phyloP scores from a whole-genome alignment of 2,797 vertebrate species.

The Myotis vivesi region DNA sequence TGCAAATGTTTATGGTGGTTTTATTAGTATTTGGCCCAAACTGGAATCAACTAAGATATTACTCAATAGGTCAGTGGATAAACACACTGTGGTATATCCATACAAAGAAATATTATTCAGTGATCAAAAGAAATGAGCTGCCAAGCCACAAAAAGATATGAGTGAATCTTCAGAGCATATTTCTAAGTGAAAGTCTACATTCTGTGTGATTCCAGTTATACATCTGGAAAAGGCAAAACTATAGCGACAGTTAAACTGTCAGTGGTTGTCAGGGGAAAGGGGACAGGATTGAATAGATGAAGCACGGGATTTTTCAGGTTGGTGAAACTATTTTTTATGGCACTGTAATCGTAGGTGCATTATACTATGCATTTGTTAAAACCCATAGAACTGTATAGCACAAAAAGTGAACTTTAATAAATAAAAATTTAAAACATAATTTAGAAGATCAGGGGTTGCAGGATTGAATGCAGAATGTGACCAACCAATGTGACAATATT shows the following conservation, averaged over 20 bases:
- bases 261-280: background rate
- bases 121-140: background rate
- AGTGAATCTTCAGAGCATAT: background rate
- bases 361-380: background rate
- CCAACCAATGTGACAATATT: background rate
- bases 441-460: background rate
- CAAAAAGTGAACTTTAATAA: background rate
- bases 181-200: background rate
- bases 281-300: background rate
- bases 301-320: background rate
- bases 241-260: background rate
- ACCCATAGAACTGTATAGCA: background rate
- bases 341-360: background rate
- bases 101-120: background rate
- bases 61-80: background rate
- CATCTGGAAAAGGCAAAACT: background rate
- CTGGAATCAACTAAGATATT: constrained; percentile 4
- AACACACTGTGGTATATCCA: background rate
- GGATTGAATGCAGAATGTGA: background rate
- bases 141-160: background rate
- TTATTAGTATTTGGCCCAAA: constrained; percentile 4
- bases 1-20: background rate
- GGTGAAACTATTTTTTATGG: background rate
- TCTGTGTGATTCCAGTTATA: background rate
- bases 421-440: background rate